phyloP scores from a whole-genome alignment of 2,797 vertebrate genomes.

The Enteromius trimaculatus region DNA sequence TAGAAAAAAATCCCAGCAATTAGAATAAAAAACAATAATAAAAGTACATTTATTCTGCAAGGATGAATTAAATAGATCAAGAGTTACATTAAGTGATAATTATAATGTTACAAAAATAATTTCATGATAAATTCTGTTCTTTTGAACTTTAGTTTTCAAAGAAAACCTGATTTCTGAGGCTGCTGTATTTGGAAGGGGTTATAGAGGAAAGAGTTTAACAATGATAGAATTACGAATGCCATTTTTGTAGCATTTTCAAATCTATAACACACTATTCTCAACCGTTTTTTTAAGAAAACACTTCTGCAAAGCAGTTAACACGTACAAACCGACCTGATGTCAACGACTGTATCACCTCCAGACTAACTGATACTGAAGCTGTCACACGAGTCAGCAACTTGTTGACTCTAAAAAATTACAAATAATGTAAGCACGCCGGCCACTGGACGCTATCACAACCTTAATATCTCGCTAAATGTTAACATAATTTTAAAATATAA shows the following conservation, averaged over 20 bases:
- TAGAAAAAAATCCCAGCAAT: background rate
- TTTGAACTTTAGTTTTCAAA: background rate
- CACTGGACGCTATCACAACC: background rate
- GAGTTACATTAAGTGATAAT: background rate
- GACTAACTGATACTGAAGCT: conserved; percentile 13
- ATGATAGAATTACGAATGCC: no score
- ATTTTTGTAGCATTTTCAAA: background rate
- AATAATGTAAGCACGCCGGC: background rate
- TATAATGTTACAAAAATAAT: background rate
- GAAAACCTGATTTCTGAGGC: no score
- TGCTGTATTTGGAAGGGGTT: no score
- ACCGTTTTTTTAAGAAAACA: background rate
- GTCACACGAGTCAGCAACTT: conserved; percentile 21
- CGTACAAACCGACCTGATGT: conserved; percentile 28
- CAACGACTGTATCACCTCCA: conserved; percentile 31
- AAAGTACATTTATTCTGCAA: background rate
- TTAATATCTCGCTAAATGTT: background rate
- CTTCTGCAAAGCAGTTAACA: conserved; percentile 37
- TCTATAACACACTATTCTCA: background rate
- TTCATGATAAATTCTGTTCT: background rate
- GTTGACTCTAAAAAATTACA: background rate
- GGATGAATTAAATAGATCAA: background rate
- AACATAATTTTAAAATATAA: conserved; percentile 10
- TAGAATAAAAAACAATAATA: background rate
- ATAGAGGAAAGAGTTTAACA: background rate